Evolutionary conservation across 2,888 invertebrate genomes (phyloP).

Genomic region (Isotomurus palustris): DNA sequence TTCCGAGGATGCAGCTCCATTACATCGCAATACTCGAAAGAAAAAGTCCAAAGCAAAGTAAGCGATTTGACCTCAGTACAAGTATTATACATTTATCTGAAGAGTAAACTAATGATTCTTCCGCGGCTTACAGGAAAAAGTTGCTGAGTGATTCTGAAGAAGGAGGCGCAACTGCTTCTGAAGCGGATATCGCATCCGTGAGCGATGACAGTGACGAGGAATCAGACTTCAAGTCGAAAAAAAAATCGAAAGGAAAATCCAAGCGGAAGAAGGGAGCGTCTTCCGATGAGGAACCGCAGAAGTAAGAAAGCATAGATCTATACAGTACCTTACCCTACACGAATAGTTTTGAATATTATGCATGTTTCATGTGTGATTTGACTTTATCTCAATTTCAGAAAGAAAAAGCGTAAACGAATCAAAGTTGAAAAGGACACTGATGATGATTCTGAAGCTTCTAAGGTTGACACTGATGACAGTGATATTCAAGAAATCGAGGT

Average conservation of each 20-base stretch:
- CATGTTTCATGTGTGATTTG: neutral
- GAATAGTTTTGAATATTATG: neutral
- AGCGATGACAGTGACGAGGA: neutral
- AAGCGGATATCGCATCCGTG: neutral
- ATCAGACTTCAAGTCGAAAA: neutral
- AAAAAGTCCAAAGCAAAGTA: too few species aligned
- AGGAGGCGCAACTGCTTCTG: too few species aligned
- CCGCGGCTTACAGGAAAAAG: neutral
- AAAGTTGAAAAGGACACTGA: slow-evolving; percentile 17
- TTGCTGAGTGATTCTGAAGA: neutral
- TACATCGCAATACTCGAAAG: too few species aligned
- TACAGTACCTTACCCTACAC: neutral
- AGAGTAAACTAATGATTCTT: neutral
- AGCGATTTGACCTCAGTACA: too few species aligned
- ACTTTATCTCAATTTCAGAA: neutral
- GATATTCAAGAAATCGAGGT: slow-evolving; percentile 25
- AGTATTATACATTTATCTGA: neutral
- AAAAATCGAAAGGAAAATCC: neutral
- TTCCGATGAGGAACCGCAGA: neutral
- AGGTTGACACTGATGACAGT: slow-evolving; percentile 13
- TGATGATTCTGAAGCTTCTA: slow-evolving; percentile 8
- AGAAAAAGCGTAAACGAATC: slow-evolving; percentile 16
- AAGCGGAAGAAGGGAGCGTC: neutral
- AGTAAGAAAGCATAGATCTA: neutral
- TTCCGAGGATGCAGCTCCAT: too few species aligned